Conservation (phyloP, 1,140 invertebrate genomes). For the Lepidurus packardi region DNA sequence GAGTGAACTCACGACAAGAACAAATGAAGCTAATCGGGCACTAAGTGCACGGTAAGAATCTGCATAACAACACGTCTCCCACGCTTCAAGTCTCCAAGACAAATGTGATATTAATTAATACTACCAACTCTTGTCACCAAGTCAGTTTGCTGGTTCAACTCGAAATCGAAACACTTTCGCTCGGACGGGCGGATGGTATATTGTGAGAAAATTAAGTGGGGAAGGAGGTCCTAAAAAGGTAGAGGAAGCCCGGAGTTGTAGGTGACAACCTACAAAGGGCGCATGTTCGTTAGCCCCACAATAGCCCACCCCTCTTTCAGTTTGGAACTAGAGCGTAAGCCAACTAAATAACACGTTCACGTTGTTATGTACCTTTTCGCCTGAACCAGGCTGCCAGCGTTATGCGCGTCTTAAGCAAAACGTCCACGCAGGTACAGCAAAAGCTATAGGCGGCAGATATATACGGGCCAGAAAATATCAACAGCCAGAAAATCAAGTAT, state of each 20-base stretch:
- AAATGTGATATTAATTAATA: background rate
- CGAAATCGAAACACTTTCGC: constrained; percentile 12
- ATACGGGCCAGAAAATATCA: no score
- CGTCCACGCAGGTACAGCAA: no score
- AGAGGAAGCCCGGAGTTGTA: background rate
- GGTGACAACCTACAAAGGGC: background rate
- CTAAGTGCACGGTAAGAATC: no score
- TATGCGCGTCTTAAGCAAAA: no score
- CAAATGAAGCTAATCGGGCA: no score
- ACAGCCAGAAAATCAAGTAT: no score
- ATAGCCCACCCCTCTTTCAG: constrained; percentile 1
- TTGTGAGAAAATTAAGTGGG: constrained; percentile 6
- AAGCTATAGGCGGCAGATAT: no score
- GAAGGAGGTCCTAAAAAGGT: constrained; percentile 1
- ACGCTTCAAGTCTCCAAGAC: background rate
- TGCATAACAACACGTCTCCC: no score
- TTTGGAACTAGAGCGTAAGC: background rate
- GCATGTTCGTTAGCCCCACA: background rate
- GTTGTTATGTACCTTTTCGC: background rate
- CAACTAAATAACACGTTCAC: constrained; percentile 6
- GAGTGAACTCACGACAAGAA: no score
- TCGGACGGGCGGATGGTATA: constrained; percentile 4
- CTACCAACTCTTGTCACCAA: background rate
- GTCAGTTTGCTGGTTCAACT: background rate
- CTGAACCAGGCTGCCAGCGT: background rate